phyloP scores from a whole-genome alignment of 2,888 invertebrate species.

The Odontocolon sp. region DNA sequence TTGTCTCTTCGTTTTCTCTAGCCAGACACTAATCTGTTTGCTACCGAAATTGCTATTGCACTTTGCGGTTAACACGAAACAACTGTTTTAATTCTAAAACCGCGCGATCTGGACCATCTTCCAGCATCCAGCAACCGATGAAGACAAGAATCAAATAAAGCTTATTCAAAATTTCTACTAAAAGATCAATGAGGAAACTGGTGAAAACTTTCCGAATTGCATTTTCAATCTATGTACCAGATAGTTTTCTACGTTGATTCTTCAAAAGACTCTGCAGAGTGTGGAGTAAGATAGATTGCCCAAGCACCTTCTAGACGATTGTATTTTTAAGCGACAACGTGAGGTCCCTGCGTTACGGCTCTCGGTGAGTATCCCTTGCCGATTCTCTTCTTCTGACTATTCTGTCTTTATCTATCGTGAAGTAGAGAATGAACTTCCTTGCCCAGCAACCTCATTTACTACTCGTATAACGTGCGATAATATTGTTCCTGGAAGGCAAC shows the following conservation, averaged over 20 bases:
- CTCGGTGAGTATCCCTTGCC: neutral
- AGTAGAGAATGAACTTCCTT: slow-evolving; percentile 5
- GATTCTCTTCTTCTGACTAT: neutral
- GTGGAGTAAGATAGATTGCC: neutral
- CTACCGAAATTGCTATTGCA: slow-evolving; percentile 64
- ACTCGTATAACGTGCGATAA: slow-evolving; percentile 38
- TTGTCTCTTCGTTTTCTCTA: slow-evolving; percentile 30
- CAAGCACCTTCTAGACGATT: neutral
- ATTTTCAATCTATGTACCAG: neutral
- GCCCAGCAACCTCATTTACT: slow-evolving; percentile 37
- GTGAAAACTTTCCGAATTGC: neutral
- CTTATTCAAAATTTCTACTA: neutral
- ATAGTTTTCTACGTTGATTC: neutral
- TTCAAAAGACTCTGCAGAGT: neutral
- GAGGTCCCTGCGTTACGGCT: neutral
- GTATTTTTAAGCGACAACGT: slow-evolving; percentile 41
- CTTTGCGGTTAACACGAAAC: slow-evolving; percentile 35
- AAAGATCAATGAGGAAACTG: neutral
- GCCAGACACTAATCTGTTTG: slow-evolving; percentile 68
- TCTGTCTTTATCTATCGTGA: slow-evolving; percentile 6
- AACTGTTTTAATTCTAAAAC: slow-evolving; percentile 27
- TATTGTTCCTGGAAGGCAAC: slow-evolving; percentile 46
- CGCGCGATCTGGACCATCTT: neutral
- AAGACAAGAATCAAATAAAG: neutral
- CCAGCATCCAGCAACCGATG: neutral